Evolutionary conservation across 2,797 vertebrate species (phyloP), one percentile per base, ranked within the genome.

Genomic region (Dendrocincla fuliginosa): DNA sequence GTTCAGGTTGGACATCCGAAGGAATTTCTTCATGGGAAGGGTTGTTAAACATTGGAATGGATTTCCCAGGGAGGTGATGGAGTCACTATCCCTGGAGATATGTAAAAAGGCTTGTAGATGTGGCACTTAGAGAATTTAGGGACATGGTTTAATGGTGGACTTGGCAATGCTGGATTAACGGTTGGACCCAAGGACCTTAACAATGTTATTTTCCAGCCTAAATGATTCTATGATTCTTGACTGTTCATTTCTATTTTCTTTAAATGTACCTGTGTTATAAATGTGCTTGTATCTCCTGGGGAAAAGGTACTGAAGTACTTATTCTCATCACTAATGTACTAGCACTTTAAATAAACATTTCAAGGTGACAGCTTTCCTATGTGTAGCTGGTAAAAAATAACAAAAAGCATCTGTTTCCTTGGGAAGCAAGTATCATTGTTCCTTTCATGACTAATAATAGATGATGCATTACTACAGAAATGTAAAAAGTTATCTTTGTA

Each of bases 341-440:
- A 87, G 13, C 24, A 82, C 47, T 88, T 91, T 53, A 78, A 88
- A 90, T 71, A 94, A 86, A 73, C 68, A 35, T 81, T 90, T 68
- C 46, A 84, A 87, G n/a, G 39, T 84, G 39, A 64, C 33, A 84
- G 1, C 22, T 75, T 95, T 84, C 63, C 32, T 69, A 2, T 46
- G 11, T 35, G 23, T 61, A 76, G 13, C 25, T 86, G 15, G 9
- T 52, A 14, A 84, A 92, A 94, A 23, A 71, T 4, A 74, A 64
- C 13, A 71, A 69, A 87, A 73, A 57, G 0, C 27, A 82, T 41
- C 35, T 84, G 16, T 71, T 88, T 71, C 44, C 23, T 84, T 90
- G 6, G 5, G 46, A 89, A 86, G 15, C 4, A 93, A 64, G 6
- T 42, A 22, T 55, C 6, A 7, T 23, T 87, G 9, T n/a, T 96